Evolutionary conservation across 2,888 invertebrate genomes (phyloP).

Genomic region (Habroteleia sp.): DNA sequence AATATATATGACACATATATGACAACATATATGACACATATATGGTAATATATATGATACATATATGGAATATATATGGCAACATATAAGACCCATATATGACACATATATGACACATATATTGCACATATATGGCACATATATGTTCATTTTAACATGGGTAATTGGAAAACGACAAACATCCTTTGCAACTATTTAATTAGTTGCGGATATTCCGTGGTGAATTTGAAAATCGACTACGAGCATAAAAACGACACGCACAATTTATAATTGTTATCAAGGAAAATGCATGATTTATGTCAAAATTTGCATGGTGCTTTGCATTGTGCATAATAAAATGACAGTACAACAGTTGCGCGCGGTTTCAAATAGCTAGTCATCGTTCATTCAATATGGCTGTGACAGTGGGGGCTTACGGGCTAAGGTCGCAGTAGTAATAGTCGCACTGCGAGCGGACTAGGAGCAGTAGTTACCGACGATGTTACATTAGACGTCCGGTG

Average conservation of each 20-base stretch:
- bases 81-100: no score
- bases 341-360: slow-evolving; percentile 35
- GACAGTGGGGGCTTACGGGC: slow-evolving; percentile 40
- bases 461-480: slow-evolving; percentile 56
- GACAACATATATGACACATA: no score
- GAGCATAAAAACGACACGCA: slow-evolving; percentile 4
- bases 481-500: slow-evolving; percentile 58
- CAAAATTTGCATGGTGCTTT: slow-evolving; percentile 41
- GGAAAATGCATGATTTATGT: slow-evolving; percentile 37
- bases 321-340: slow-evolving; percentile 51
- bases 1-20: no score
- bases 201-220: not conserved
- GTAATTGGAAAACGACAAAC: slow-evolving; percentile 14
- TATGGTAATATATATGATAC: no score
- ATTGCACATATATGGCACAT: no score
- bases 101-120: no score
- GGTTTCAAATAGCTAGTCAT: slow-evolving; percentile 48
- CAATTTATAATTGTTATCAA: slow-evolving; percentile 22
- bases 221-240: slow-evolving; percentile 20
- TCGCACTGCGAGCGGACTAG: slow-evolving; percentile 61
- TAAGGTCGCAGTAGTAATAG: slow-evolving; percentile 63
- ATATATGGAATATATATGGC: no score
- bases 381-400: slow-evolving; percentile 42
- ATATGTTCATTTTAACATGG: no score
- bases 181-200: slow-evolving; percentile 1